Conservation (phyloP, 2,113 vertebrate genomes). For the Rattus rattus region DNA sequence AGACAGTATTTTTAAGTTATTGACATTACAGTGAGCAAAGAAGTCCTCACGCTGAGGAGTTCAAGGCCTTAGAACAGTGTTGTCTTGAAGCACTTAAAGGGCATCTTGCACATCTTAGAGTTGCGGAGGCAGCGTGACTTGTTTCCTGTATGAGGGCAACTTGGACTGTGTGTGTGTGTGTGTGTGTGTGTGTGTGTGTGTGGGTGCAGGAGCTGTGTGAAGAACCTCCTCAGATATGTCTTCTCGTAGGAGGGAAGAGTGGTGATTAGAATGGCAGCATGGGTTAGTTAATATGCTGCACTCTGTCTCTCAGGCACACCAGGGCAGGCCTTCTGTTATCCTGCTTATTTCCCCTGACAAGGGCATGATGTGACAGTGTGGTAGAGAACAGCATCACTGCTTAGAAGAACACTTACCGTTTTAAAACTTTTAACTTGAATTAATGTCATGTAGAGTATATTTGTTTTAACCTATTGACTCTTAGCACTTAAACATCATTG, state of each 20-base stretch:
- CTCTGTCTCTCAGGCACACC: slow-evolving; percentile 36
- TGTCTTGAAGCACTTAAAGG: slow-evolving; percentile 21
- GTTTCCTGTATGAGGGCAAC: background rate
- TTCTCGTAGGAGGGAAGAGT: background rate
- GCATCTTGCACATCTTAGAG: background rate
- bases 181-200: background rate
- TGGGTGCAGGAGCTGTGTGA: background rate
- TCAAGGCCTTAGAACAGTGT: background rate
- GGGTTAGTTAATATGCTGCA: slow-evolving; percentile 59
- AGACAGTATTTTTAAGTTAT: background rate
- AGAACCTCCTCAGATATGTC: background rate
- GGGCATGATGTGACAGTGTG: slow-evolving; percentile 69
- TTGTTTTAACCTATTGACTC: slow-evolving; percentile 81
- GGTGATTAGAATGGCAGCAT: background rate
- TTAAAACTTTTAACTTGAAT: slow-evolving; percentile 79
- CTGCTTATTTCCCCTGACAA: slow-evolving; percentile 72
- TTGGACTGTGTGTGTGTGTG: background rate
- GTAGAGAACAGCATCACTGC: slow-evolving; percentile 70
- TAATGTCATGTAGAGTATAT: slow-evolving; percentile 75
- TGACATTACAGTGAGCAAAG: background rate
- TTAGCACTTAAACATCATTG: slow-evolving; percentile 71
- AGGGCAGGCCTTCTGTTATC: slow-evolving; percentile 67
- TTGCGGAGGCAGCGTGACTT: background rate
- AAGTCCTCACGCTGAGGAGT: background rate
- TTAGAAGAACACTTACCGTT: slow-evolving; percentile 72